Evolutionary conservation across 2,113 vertebrate genomes (phyloP).

Genomic region (Cyphomyrus discorhynchus): DNA sequence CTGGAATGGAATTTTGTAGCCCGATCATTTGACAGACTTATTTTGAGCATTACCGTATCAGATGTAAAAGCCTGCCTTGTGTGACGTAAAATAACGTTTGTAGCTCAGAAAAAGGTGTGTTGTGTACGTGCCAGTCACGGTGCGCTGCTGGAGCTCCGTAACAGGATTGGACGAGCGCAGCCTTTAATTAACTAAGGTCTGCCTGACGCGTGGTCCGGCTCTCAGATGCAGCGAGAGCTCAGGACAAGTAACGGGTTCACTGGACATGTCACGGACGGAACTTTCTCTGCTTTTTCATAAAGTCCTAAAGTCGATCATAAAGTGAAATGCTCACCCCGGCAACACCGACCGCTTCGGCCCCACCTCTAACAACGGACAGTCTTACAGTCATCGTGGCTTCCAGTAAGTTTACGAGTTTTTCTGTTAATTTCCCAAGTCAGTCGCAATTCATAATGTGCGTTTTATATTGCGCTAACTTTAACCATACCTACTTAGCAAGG

Average conservation of each 20-base stretch:
- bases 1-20: not conserved
- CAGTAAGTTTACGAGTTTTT: conserved; percentile 49
- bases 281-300: not conserved
- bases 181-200: not conserved
- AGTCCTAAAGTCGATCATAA: not conserved
- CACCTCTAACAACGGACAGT: conserved; percentile 50
- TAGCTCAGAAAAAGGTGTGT: not conserved
- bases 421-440: not conserved
- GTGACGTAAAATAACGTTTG: not conserved
- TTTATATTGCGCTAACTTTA: not conserved
- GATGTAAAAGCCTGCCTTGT: not conserved
- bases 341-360: conserved; percentile 42
- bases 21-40: not conserved
- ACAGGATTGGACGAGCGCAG: not conserved
- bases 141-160: not conserved
- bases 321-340: conserved; percentile 54
- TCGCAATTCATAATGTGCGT: not conserved
- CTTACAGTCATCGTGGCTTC: conserved; percentile 55
- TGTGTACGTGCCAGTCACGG: not conserved
- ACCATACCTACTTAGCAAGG: not conserved
- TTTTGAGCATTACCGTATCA: not conserved
- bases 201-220: not conserved
- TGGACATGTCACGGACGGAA: not conserved
- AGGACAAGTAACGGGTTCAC: not conserved
- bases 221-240: not conserved